A percentile compares a stretch with the other conserved stretches of the same genome.
Evolutionary conservation across 2,113 vertebrate species (phyloP).

Genomic region (Oryzias celebensis): DNA sequence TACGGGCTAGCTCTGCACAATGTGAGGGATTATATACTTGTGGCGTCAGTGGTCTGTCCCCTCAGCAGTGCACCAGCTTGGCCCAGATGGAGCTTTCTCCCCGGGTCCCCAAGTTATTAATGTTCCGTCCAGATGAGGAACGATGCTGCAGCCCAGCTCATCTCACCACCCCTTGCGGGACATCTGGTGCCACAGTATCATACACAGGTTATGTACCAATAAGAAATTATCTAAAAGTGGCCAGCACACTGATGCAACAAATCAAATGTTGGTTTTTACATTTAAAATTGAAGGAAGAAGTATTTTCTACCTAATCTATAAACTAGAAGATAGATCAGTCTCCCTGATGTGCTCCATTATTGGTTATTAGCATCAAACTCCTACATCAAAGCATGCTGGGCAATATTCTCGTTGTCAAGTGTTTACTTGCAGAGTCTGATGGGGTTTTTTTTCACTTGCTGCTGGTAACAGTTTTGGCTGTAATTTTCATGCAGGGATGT

Average conservation of each 20-base stretch:
- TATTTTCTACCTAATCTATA: conserved; percentile 32
- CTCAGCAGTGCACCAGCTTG: conserved; percentile 73
- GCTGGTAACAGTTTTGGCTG: conserved; percentile 51
- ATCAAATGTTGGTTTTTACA: conserved; percentile 46
- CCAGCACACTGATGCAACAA: conserved; percentile 24
- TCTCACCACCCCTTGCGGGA: conserved; percentile 77
- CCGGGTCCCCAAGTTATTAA: conserved; percentile 84
- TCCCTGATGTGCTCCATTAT: conserved; percentile 33
- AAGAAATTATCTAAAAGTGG: conserved; percentile 20
- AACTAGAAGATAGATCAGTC: conserved; percentile 32
- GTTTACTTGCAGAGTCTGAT: conserved; percentile 33
- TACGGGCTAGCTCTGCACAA: conserved; percentile 39
- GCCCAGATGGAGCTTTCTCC: conserved; percentile 84
- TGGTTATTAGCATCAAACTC: conserved; percentile 59
- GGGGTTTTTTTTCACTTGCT: conserved; percentile 43
- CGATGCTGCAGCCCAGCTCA: conserved; percentile 78
- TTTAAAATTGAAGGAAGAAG: conserved; percentile 24
- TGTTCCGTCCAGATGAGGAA: conserved; percentile 88
- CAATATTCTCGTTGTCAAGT: conserved; percentile 36
- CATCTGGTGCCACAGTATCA: conserved; percentile 70
- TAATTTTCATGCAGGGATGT: conserved; percentile 55
- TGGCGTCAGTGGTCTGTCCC: conserved; percentile 78
- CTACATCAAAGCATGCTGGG: conserved; percentile 49
- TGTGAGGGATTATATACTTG: conserved; percentile 79
- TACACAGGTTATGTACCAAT: conserved; percentile 51